phyloP scores from a whole-genome alignment of 2,888 invertebrate species.

The Aphodius sticticus region DNA sequence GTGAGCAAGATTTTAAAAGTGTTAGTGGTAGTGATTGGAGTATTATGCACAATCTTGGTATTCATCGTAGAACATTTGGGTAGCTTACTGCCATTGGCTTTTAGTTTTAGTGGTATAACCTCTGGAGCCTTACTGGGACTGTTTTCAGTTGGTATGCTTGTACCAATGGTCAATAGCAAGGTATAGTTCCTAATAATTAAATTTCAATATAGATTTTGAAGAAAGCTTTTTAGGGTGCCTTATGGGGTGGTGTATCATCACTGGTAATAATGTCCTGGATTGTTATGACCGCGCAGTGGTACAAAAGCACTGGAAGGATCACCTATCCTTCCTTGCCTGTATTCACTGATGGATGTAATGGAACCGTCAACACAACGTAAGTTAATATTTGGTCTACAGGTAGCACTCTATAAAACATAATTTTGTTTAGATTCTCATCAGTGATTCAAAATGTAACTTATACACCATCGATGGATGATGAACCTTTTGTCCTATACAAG shows the following conservation, averaged over 20 bases:
- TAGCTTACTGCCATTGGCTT: constrained; percentile 70
- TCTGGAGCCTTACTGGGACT: constrained; percentile 72
- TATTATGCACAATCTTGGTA: constrained; percentile 76
- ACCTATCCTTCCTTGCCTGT: constrained; percentile 52
- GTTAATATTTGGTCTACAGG: neutral
- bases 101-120: constrained; percentile 70
- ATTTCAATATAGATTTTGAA: constrained; percentile 13
- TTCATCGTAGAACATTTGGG: constrained; percentile 71
- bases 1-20: constrained; percentile 69
- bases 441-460: neutral
- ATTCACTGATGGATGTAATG: constrained; percentile 42
- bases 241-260: constrained; percentile 32
- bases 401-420: neutral
- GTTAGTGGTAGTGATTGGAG: constrained; percentile 62
- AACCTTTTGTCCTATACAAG: constrained; percentile 65
- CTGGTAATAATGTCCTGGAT: constrained; percentile 48
- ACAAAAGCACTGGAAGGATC: constrained; percentile 45
- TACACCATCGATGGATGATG: neutral
- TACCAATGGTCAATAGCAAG: constrained; percentile 70
- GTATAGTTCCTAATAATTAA: constrained; percentile 59
- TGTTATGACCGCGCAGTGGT: constrained; percentile 50
- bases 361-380: constrained; percentile 22
- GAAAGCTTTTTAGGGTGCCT: constrained; percentile 52
- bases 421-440: neutral
- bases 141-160: constrained; percentile 72